Conservation (phyloP, 2,113 vertebrate genomes). For the Pterocles orientalis region DNA sequence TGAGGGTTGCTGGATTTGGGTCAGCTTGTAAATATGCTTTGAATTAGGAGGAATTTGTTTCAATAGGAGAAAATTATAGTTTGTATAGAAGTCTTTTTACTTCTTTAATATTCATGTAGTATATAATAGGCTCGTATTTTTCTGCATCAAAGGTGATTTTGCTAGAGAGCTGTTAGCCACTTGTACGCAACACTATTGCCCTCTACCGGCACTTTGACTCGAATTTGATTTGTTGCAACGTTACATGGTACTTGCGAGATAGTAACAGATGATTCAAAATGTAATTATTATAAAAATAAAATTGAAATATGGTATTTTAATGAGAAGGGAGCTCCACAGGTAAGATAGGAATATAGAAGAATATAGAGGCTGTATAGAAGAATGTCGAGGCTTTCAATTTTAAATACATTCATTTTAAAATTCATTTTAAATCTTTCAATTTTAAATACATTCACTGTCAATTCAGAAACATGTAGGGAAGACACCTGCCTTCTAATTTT, state of each 20-base stretch:
- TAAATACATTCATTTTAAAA: neutral
- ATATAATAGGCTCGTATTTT: neutral
- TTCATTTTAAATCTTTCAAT: too few species aligned
- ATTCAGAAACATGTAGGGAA: neutral
- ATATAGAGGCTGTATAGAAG: neutral
- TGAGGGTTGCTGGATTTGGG: neutral
- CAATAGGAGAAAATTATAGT: constrained; percentile 22
- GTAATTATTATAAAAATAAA: neutral
- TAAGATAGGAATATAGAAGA: neutral
- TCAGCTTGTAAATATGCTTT: constrained; percentile 25
- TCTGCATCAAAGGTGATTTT: constrained; percentile 1
- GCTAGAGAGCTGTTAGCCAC: neutral
- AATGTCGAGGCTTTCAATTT: neutral
- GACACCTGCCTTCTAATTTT: neutral
- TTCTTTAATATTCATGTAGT: constrained; percentile 13
- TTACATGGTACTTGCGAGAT: neutral
- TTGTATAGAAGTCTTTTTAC: neutral
- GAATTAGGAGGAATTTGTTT: constrained; percentile 17
- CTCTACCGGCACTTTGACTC: constrained; percentile 39
- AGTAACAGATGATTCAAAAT: neutral
- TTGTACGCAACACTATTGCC: constrained; percentile 53
- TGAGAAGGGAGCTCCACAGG: neutral
- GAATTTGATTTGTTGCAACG: neutral
- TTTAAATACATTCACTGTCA: neutral
- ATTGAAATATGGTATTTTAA: neutral